Evolutionary conservation across 2,113 vertebrate species (phyloP).

Genomic region (Vireo altiloquus): DNA sequence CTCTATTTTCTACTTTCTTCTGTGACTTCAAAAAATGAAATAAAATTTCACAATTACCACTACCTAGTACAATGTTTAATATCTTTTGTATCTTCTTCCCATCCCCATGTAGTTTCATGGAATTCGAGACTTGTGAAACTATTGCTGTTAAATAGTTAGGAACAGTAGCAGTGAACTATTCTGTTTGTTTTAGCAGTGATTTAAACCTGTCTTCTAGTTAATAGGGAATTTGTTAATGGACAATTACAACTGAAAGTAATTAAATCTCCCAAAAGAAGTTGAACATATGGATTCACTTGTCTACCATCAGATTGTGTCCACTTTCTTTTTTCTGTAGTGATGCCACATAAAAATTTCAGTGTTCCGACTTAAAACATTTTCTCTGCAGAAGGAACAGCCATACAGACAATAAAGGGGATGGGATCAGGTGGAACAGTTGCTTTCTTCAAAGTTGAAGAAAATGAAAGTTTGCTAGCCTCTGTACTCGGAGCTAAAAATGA

Average conservation of each 20-base stretch:
- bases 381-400: not conserved
- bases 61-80: not conserved
- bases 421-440: not conserved
- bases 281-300: not conserved
- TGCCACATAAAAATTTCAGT: not conserved
- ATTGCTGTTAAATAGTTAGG: not conserved
- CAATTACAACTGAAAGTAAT: not conserved
- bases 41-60: slow-evolving; percentile 27
- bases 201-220: not conserved
- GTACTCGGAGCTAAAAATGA: not conserved
- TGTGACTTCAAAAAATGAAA: slow-evolving; percentile 15
- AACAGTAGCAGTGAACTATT: not conserved
- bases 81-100: not conserved
- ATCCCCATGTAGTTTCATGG: not conserved
- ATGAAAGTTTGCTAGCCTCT: not conserved
- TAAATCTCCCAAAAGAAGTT: not conserved
- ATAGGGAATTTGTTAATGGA: not conserved
- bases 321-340: slow-evolving; percentile 35
- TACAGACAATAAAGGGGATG: not conserved
- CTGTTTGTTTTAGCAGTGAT: not conserved
- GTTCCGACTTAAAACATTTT: not conserved
- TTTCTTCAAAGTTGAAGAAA: not conserved
- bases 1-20: not conserved
- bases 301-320: not conserved
- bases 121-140: not conserved